phyloP scores from a whole-genome alignment of 2,888 invertebrate species.

The Pristionchus exspectatus region DNA sequence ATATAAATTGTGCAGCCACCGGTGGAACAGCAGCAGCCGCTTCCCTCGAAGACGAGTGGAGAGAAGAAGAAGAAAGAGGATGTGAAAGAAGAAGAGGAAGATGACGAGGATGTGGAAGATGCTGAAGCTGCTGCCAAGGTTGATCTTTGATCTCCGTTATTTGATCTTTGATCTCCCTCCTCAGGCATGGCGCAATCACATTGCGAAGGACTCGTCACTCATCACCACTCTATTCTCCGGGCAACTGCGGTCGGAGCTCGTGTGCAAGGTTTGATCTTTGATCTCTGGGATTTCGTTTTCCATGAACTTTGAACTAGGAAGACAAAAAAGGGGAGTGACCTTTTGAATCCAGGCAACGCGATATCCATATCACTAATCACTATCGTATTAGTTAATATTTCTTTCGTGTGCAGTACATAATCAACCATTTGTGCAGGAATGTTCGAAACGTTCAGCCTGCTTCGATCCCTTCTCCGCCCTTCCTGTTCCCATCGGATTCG shows the following conservation, averaged over 20 bases:
- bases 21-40: constrained; percentile 32
- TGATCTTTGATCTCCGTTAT: background rate
- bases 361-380: background rate
- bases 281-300: constrained; percentile 80
- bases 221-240: constrained; percentile 94
- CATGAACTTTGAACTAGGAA: background rate
- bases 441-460: constrained; percentile 82
- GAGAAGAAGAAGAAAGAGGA: constrained; percentile 86
- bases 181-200: constrained; percentile 89
- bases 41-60: constrained; percentile 79
- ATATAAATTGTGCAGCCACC: background rate
- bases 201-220: constrained; percentile 89
- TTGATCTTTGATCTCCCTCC: constrained; percentile 34
- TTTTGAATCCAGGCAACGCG: background rate
- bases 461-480: constrained; percentile 95
- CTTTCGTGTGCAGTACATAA: background rate
- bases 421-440: background rate
- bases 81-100: constrained; percentile 84
- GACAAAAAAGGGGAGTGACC: background rate
- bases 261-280: constrained; percentile 88
- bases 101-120: constrained; percentile 69
- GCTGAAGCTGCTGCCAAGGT: constrained; percentile 11
- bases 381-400: too few relatives aligned
- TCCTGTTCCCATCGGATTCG: constrained; percentile 92
- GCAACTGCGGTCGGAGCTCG: constrained; percentile 90